These are phyloP conservation scores for Trichopoda pennipes DNA, from an alignment of 2,888 invertebrate genomes.

Conservation along the genomic window DNA sequence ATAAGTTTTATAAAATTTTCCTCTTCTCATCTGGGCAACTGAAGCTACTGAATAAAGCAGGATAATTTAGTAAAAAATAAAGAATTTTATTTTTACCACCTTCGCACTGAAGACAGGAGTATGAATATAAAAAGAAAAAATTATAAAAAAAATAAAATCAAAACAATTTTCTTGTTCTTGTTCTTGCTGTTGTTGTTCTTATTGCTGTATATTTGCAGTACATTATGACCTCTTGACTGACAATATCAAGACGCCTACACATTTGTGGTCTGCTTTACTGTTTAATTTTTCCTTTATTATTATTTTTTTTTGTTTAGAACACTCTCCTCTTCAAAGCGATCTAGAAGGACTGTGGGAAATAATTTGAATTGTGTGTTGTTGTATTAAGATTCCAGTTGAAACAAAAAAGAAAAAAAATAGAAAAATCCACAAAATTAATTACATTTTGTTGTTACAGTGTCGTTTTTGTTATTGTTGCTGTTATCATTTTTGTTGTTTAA, in stretches of 20 bases:
- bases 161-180: slow-evolving; percentile 30
- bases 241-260: slow-evolving; percentile 79
- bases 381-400: neutral
- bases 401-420: neutral
- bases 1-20: too few relatives aligned
- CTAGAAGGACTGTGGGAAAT: slow-evolving; percentile 53
- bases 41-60: too few relatives aligned
- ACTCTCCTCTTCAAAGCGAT: neutral
- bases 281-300: neutral
- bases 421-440: slow-evolving; percentile 56
- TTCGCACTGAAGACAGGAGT: too few relatives aligned
- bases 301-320: slow-evolving; percentile 10
- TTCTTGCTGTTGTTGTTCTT: neutral
- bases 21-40: too few relatives aligned
- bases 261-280: slow-evolving; percentile 68
- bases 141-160: slow-evolving; percentile 52
- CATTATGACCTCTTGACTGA: slow-evolving; percentile 77
- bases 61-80: too few relatives aligned
- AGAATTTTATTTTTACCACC: too few relatives aligned
- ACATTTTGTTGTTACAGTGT: slow-evolving; percentile 42
- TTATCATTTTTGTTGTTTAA: neutral
- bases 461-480: neutral
- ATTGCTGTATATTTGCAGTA: slow-evolving; percentile 45
- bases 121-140: slow-evolving; percentile 5
- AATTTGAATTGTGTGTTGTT: slow-evolving; percentile 12